Base-by-base conservation (phyloP, 2,113 vertebrate genomes). In the Cyprinodon tularosa region DNA sequence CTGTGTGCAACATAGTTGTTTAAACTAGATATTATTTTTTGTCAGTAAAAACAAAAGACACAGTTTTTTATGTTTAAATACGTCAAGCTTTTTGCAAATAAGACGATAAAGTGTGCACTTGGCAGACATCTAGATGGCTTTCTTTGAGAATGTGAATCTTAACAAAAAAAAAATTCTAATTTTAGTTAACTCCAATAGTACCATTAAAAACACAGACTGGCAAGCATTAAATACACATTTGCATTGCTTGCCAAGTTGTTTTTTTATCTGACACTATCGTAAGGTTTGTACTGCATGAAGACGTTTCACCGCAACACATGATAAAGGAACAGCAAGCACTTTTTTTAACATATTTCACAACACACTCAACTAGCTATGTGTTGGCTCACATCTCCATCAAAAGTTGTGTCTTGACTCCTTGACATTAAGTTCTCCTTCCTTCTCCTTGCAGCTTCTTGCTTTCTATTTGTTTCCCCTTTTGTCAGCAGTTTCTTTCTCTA, bases 391-490 rank as follows among this genome's bases (percentile, higher is more conserved):
- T 8, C 0, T 17, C 17, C 1, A 39, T 44, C 57, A 5, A 48
- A 61, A 60, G 17, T 2, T n/a, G 44, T 11, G 12, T 5, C 62
- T 71, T 72, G 7, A 62, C 1, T 4, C 6, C 74, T 66, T 57
- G 2, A 44, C 47, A 17, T 45, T 47, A 62, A 1, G 48, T 86
- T 80, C 59, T 74, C 73, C 74, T 82, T 85, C 75, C 59, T 80
- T 50, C 74, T 74, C 65, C 4, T 4, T 47, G 22, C 69, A 60
- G 9, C 12, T 68, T 70, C 9, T 64, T n/a, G 63, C 22, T 44
- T 20, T 15, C 40, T 2, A 17, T 63, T 39, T 59, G 60, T 44
- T 39, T 68, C 29, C 15, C 13, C 42, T 57, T 36, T 42, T 38
- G 61, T 83, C 42, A 61, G 20, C 70, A 64, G 17, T 65, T 71